phyloP scores from a whole-genome alignment of 2,888 invertebrate species.

The Orthosia gracilis region DNA sequence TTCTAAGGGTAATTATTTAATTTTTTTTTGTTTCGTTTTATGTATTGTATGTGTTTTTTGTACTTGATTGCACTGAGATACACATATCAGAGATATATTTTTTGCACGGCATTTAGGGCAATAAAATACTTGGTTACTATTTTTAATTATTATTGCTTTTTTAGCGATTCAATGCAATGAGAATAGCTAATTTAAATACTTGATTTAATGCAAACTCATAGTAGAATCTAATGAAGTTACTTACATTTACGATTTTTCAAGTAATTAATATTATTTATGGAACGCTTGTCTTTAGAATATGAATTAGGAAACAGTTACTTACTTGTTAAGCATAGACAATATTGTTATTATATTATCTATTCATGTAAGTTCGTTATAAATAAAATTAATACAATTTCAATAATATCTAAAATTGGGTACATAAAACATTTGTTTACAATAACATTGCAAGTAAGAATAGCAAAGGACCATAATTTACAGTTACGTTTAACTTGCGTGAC shows the following conservation, averaged over 20 bases:
- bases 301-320: conserved; percentile 33
- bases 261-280: conserved; percentile 17
- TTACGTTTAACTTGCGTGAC: neutral
- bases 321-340: conserved; percentile 48
- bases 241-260: neutral
- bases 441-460: neutral
- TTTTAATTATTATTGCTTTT: conserved; percentile 1
- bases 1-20: conserved; percentile 18
- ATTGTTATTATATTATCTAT: conserved; percentile 23
- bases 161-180: neutral
- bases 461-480: neutral
- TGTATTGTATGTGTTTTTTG: neutral
- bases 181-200: neutral
- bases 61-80: conserved; percentile 17
- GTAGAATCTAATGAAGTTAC: neutral
- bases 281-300: conserved; percentile 9
- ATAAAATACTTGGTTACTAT: conserved; percentile 3
- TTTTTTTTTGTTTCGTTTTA: conserved; percentile 15
- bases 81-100: conserved; percentile 22
- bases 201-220: conserved; percentile 14
- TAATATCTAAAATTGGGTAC: conserved; percentile 1
- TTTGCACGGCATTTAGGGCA: conserved; percentile 21
- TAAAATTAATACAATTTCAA: neutral
- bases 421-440: neutral
- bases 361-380: neutral